Evolutionary conservation across 2,113 vertebrate species (phyloP).

Genomic region (Archocentrus centrarchus): DNA sequence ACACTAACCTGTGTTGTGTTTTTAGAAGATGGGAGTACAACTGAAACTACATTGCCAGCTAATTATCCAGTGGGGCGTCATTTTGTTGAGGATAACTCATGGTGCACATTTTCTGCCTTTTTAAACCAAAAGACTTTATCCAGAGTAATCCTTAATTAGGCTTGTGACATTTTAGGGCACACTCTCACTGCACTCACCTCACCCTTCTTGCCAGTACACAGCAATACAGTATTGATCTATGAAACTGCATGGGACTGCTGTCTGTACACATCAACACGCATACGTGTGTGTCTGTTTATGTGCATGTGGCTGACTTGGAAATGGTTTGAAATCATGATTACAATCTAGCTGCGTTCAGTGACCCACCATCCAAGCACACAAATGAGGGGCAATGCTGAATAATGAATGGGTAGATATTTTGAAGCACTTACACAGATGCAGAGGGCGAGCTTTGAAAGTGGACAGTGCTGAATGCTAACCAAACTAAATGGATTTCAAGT

Average conservation of each 20-base stretch:
- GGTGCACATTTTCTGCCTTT: constrained; percentile 51
- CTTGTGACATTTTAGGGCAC: constrained; percentile 67
- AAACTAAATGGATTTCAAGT: not conserved
- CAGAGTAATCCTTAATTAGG: constrained; percentile 74
- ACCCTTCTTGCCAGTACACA: constrained; percentile 50
- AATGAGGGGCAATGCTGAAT: constrained; percentile 13
- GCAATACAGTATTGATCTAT: constrained; percentile 58
- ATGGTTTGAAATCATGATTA: constrained; percentile 28
- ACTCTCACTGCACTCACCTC: constrained; percentile 58
- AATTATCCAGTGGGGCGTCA: constrained; percentile 49
- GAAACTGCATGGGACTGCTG: constrained; percentile 33
- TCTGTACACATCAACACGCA: constrained; percentile 28
- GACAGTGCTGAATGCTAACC: constrained; percentile 16
- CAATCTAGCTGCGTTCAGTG: constrained; percentile 2
- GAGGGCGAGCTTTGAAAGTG: not conserved
- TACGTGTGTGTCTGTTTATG: not conserved
- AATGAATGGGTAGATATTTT: constrained; percentile 16
- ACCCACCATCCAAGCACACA: constrained; percentile 19
- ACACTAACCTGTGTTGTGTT: constrained; percentile 40
- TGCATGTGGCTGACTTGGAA: constrained; percentile 8
- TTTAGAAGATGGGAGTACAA: constrained; percentile 13
- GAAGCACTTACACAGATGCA: not conserved
- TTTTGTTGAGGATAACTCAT: constrained; percentile 43
- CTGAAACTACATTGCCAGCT: constrained; percentile 19
- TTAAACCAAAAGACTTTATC: constrained; percentile 67